Evolutionary conservation across 2,888 invertebrate genomes (phyloP).

Genomic region (Clitarchus hookeri): DNA sequence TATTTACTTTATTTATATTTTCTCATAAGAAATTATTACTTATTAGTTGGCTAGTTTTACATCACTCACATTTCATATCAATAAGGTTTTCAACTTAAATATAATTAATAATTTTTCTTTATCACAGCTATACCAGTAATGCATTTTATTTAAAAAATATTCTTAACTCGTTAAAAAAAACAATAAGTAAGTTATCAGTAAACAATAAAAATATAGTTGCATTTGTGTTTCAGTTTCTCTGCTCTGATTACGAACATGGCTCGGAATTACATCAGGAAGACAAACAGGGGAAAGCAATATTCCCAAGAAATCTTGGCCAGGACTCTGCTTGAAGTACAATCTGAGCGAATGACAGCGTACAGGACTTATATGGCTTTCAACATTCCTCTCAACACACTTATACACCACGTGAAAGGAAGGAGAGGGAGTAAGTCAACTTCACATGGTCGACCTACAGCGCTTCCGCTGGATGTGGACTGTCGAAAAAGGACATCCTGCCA

Average conservation of each 20-base stretch:
- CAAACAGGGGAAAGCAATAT: background rate
- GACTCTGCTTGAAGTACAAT: constrained; percentile 41
- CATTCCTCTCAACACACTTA: constrained; percentile 43
- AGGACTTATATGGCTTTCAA: constrained; percentile 38
- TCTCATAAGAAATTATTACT: no score
- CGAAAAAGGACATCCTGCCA: constrained; percentile 48
- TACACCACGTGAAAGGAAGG: constrained; percentile 42
- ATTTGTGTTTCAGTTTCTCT: background rate
- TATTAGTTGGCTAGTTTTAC: no score
- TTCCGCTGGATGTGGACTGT: constrained; percentile 47
- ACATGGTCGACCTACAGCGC: constrained; percentile 44
- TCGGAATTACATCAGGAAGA: no score
- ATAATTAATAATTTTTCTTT: no score
- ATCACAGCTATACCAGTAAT: background rate
- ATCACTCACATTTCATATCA: no score
- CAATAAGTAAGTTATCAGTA: background rate
- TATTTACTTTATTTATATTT: no score
- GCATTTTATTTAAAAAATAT: no score
- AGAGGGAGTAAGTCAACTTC: constrained; percentile 43
- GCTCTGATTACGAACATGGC: background rate
- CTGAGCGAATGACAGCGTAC: constrained; percentile 35
- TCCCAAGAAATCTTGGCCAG: constrained; percentile 23
- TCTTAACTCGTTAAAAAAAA: no score
- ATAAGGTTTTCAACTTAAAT: no score
- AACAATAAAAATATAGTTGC: background rate